Base-by-base conservation (phyloP, 2,888 invertebrate species). In the Galeruca laticollis region DNA sequence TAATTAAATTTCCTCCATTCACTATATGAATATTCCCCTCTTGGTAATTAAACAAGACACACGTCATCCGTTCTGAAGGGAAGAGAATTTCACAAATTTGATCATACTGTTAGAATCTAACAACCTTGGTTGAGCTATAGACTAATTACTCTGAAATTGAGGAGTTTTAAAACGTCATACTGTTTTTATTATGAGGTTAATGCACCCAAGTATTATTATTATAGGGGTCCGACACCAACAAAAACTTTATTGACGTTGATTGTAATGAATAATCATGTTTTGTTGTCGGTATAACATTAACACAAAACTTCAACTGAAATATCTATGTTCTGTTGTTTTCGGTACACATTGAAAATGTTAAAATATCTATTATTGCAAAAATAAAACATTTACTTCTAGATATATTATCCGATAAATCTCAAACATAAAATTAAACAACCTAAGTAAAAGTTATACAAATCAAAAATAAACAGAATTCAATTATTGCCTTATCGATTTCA, bases 1-100 rank as follows among this genome's bases (percentile, higher is more conserved):
- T 82, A 82, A 82, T 82, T 82, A 81, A 81, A 82, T 81, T 81
- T 80, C 77, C 79, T 78, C 79, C 80, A 80, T 80, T 80, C 79
- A 78, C 78, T 78, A 75, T 80, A 80, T 80, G 80, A 81, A 82
- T 82, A 82, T 80, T 77, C 78, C 79, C 81, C 80, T 73, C 77
- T 76, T 77, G 78, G 79, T 82, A 82, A 82, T 82, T 82, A 82
- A 82, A 80, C 80, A 79, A 82, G 80, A 80, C 81, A 79, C 81
- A 80, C 81, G 81, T 82, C 82, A 80, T 74, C 76, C 78, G 65
- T 71, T 73, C 74, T 77, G 75, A 76, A 78, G 78, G 80, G 76
- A 77, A 76, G 76, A 77, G 76, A 76, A 79, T 80, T 79, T 79
- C 78, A 78, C 78, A 80, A 79, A 79, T 79, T 81, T 78, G 73